Conservation (phyloP, 2,797 vertebrate species). For the Molossus alvarezi region DNA sequence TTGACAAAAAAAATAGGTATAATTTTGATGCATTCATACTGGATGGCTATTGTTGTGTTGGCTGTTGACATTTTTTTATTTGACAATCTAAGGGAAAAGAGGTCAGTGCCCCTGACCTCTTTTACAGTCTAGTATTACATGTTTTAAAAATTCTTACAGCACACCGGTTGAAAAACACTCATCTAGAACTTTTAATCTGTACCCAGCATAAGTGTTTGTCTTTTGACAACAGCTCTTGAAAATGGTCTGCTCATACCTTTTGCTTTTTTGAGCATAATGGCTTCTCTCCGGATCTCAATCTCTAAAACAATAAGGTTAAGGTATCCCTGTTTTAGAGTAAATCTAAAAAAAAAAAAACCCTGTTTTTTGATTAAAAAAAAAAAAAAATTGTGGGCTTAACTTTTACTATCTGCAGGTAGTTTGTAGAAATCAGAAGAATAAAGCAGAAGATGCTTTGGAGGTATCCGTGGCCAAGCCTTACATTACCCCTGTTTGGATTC, state of each 20-base stretch:
- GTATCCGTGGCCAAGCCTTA: neutral
- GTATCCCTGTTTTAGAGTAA: neutral
- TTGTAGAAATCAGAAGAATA: neutral
- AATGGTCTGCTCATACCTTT: neutral
- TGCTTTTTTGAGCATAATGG: neutral
- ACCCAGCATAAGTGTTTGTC: neutral
- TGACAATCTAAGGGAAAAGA: neutral
- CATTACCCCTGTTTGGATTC: neutral
- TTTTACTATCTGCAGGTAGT: neutral
- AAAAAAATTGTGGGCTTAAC: neutral
- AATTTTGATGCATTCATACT: neutral
- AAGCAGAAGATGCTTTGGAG: neutral
- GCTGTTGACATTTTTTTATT: neutral
- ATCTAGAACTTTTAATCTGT: neutral
- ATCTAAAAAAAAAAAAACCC: neutral
- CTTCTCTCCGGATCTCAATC: neutral
- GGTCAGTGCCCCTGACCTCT: neutral
- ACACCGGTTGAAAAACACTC: neutral
- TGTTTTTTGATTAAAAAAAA: no score
- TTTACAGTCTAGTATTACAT: neutral
- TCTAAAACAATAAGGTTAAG: neutral
- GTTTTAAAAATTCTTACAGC: neutral
- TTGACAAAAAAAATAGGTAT: neutral
- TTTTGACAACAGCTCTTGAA: neutral
- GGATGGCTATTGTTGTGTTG: neutral